Evolutionary conservation across 2,113 vertebrate genomes (phyloP).

Genomic region (Neopipo cinnamomea): DNA sequence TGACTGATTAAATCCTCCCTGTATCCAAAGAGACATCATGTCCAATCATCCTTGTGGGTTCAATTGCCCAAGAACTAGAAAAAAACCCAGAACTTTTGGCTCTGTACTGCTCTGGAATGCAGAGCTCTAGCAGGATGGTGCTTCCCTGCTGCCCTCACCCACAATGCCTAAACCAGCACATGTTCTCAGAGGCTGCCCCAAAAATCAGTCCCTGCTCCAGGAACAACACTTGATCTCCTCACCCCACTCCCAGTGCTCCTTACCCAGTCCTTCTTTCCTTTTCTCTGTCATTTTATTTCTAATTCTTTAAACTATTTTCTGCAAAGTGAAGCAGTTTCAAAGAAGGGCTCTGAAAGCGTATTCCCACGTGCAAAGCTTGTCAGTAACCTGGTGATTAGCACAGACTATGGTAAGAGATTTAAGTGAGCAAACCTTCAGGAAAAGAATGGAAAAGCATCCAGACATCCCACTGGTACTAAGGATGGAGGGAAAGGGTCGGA

Average conservation of each 20-base stretch:
- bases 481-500: not conserved
- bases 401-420: not conserved
- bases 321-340: not conserved
- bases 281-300: not conserved
- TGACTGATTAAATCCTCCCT: not conserved
- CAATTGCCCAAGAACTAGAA: not conserved
- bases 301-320: not conserved
- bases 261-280: not conserved
- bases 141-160: not conserved
- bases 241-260: not conserved
- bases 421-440: not conserved
- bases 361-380: not conserved
- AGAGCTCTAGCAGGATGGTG: not conserved
- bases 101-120: not conserved
- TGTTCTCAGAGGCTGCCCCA: not conserved
- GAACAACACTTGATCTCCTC: accelerated
- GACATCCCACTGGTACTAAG: not conserved
- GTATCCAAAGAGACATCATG: not conserved
- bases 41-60: not conserved
- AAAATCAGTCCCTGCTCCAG: not conserved
- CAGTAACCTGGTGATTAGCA: not conserved
- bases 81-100: not conserved
- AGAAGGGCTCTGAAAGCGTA: not conserved
- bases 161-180: not conserved
- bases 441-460: not conserved